A percentile compares a stretch with the other conserved stretches of the same genome.
phyloP scores from a whole-genome alignment of 2,113 vertebrate species.

The Tachycineta bicolor region DNA sequence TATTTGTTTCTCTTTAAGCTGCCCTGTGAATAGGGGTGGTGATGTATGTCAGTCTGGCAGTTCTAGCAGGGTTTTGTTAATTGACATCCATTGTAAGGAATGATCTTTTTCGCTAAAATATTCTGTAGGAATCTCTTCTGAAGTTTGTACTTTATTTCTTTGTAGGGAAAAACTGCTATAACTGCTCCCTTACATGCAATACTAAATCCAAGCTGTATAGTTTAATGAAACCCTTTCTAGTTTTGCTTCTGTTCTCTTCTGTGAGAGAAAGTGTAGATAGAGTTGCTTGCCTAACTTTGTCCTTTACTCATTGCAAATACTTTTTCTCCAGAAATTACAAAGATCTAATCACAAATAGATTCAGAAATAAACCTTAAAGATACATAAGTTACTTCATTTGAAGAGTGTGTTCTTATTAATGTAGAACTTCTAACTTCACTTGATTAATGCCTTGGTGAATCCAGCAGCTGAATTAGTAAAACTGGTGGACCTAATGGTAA shows the following conservation, averaged over 20 bases:
- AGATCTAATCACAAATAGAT: neutral
- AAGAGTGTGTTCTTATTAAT: neutral
- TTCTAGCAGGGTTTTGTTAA: neutral
- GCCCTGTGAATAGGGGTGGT: neutral
- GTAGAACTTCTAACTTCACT: neutral
- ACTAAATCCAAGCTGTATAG: neutral
- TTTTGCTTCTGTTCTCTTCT: neutral
- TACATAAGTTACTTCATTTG: neutral
- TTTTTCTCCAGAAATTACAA: neutral
- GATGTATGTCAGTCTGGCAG: neutral
- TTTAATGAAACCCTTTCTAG: neutral
- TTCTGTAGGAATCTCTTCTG: neutral
- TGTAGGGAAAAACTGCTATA: neutral
- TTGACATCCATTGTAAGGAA: neutral
- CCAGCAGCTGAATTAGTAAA: neutral
- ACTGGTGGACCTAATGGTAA: neutral
- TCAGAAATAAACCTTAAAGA: neutral
- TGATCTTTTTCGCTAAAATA: neutral
- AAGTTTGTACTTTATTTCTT: neutral
- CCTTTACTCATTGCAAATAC: neutral
- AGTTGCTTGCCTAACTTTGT: neutral
- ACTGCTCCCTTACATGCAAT: neutral
- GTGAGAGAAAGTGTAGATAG: neutral
- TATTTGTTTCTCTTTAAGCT: neutral
- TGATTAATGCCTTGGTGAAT: neutral